Evolutionary conservation across 2,797 vertebrate species (phyloP).

Genomic region (Rhinella marina): DNA sequence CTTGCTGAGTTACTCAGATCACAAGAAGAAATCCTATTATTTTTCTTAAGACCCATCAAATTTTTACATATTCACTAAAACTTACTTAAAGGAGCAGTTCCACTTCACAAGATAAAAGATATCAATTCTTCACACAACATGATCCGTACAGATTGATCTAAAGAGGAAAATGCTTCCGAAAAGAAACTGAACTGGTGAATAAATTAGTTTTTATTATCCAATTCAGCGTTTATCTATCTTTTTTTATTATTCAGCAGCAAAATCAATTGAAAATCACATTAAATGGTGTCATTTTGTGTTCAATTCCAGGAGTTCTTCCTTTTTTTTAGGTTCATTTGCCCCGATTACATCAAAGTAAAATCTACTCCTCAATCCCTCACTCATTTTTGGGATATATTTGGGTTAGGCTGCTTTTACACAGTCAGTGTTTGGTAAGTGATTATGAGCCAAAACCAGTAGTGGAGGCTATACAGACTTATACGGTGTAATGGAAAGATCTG

Average conservation of each 20-base stretch:
- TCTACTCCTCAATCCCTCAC: too few relatives aligned
- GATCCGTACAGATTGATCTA: not conserved
- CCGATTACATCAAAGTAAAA: not conserved
- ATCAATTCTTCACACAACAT: conserved; percentile 20
- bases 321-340: not conserved
- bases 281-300: not conserved
- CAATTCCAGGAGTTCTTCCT: not conserved
- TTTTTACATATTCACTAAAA: conserved; percentile 29
- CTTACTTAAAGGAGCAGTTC: conserved; percentile 10
- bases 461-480: too few relatives aligned
- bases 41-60: conserved; percentile 12
- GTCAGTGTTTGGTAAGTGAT: too few relatives aligned
- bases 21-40: conserved; percentile 25
- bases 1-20: conserved; percentile 14
- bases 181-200: not conserved
- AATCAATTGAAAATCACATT: not conserved
- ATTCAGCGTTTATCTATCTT: not conserved
- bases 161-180: not conserved
- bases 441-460: too few relatives aligned
- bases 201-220: not conserved
- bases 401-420: too few relatives aligned
- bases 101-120: conserved; percentile 10
- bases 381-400: too few relatives aligned
- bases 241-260: not conserved
- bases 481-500: too few relatives aligned